Base-by-base conservation (phyloP, 2,113 vertebrate species). In the Oostethus manadensis region DNA sequence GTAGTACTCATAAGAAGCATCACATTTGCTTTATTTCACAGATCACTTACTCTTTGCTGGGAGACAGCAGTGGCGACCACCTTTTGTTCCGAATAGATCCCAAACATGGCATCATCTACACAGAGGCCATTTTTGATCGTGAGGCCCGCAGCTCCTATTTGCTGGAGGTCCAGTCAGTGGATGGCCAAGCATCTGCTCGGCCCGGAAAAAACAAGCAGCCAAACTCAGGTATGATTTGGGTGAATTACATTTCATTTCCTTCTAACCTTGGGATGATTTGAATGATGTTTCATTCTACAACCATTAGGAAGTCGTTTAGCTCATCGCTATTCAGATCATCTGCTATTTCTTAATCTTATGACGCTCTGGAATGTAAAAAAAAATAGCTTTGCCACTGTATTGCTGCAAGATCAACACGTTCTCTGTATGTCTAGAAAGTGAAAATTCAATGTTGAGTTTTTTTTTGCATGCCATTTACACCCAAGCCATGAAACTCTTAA, bases 71-170 rank as follows among this genome's bases (percentile, higher is more conserved):
- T 56, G 90, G 91, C 20, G 94, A 96, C 81, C 91, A 93, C 66
- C 73, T 38, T 6, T 79, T 83, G 68, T 95, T 96, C 66, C 86
- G n/a, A 51, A 77, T 96, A 50, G 91, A 93, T 67, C 79, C 93
- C 0, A 73, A 86, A 67, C 83, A 90, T 20, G 93, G 93, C 33
- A 84, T 87, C 64, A 88, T 96, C 78, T 91, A 87, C 78, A 94
- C 92, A 3, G 85, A 91, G 58, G 87, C 92, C 0, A 89, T 94
- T 62, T 95, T 95, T 79, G 93, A 94, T 51, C 90, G 93, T 4
- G 94, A 96, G 78, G 88, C 90, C 40, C 93, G 92, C 22, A 84
- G 88, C 17, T 94, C 93, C 17, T 94, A 93, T 68, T 84, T 95
- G 18, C 80, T 96, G 57, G 94, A 96, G 75, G 88, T 96, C 51